These are phyloP conservation scores for Lymantria dispar DNA, from an alignment of 2,888 invertebrate genomes.

Conservation along the genomic window DNA sequence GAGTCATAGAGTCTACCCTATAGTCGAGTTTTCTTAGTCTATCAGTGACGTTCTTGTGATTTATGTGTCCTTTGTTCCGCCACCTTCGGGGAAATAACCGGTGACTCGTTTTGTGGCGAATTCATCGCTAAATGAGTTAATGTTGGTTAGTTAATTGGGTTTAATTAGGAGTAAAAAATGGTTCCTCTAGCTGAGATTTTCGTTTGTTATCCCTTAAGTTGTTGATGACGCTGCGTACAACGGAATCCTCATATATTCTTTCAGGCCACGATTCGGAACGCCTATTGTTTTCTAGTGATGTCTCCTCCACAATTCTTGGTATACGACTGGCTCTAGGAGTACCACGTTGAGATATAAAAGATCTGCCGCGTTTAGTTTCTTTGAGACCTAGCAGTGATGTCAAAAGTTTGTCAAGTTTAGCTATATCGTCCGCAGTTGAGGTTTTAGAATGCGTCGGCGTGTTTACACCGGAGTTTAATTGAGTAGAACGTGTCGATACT, in stretches of 20 bases:
- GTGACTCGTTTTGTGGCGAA: no score
- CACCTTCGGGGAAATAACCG: no score
- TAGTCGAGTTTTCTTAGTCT: no score
- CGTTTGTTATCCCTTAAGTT: conserved; percentile 59
- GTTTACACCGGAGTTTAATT: conserved; percentile 51
- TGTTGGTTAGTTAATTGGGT: neutral
- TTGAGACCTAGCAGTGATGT: conserved; percentile 82
- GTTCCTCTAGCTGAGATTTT: conserved; percentile 61
- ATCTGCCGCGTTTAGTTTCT: conserved; percentile 49
- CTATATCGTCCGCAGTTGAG: conserved; percentile 82
- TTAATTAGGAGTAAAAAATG: conserved; percentile 68
- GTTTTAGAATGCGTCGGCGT: conserved; percentile 47
- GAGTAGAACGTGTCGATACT: conserved; percentile 54
- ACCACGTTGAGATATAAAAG: conserved; percentile 60
- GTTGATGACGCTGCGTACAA: conserved; percentile 65
- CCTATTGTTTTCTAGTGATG: conserved; percentile 38
- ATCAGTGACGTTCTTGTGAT: no score
- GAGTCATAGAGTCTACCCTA: no score
- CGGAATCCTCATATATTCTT: conserved; percentile 65
- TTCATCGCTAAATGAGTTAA: neutral
- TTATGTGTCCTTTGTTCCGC: no score
- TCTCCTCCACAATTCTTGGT: conserved; percentile 43
- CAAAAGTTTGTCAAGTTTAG: conserved; percentile 84
- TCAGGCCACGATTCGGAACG: conserved; percentile 72
- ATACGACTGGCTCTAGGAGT: conserved; percentile 63